phyloP scores from a whole-genome alignment of 1,140 invertebrate species.

The Lordiphosa stackelbergi region DNA sequence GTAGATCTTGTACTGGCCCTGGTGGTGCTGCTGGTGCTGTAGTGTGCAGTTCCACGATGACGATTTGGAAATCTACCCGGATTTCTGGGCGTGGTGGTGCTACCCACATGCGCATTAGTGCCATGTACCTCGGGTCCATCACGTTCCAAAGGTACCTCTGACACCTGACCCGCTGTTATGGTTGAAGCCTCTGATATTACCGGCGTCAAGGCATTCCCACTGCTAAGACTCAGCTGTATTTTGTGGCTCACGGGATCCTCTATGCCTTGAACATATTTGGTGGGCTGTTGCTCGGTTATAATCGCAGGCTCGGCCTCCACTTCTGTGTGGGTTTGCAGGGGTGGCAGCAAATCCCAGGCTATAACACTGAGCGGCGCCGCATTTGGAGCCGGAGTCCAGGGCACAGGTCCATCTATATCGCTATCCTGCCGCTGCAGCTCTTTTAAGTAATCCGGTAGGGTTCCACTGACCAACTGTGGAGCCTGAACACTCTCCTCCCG shows the following conservation, averaged over 20 bases:
- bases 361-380: conserved; percentile 56
- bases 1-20: conserved; percentile 21
- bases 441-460: conserved; percentile 56
- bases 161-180: conserved; percentile 24
- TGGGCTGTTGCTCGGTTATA: conserved; percentile 49
- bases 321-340: conserved; percentile 16
- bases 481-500: conserved; percentile 18
- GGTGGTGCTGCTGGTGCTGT: conserved; percentile 52
- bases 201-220: conserved; percentile 34
- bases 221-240: conserved; percentile 51
- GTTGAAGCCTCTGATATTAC: conserved; percentile 2
- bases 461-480: conserved; percentile 16
- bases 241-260: conserved; percentile 54
- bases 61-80: conserved; percentile 39
- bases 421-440: conserved; percentile 62
- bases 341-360: conserved; percentile 72
- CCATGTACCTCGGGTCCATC: conserved; percentile 47
- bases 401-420: conserved; percentile 61
- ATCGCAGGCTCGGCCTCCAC: conserved; percentile 36
- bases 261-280: conserved; percentile 36
- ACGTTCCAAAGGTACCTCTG: conserved; percentile 11
- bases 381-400: conserved; percentile 52
- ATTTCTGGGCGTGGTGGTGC: conserved; percentile 42
- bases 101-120: conserved; percentile 63
- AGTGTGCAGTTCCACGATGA: conserved; percentile 52